Conservation (phyloP, 2,797 vertebrate genomes). For the Ataeniobius toweri region DNA sequence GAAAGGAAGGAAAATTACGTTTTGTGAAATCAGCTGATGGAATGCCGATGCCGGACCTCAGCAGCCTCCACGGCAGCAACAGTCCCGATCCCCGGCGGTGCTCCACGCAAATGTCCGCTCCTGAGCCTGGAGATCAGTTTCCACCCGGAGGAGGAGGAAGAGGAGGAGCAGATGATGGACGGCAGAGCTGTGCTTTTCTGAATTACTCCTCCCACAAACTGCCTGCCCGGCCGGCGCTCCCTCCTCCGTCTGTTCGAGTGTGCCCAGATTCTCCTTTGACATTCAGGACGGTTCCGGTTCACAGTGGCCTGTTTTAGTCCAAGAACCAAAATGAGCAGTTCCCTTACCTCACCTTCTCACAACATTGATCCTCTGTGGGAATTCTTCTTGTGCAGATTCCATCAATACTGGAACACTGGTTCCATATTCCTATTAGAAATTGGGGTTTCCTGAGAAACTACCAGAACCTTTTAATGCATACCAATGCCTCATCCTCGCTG, state of each 20-base stretch:
- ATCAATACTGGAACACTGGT: background rate
- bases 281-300: background rate
- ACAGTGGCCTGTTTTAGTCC: too few relatives aligned
- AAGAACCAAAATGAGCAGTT: background rate
- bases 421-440: background rate
- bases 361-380: too few relatives aligned
- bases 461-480: background rate
- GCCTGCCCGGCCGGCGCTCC: conserved; percentile 5
- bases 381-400: background rate
- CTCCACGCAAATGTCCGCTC: conserved; percentile 65
- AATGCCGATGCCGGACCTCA: conserved; percentile 13
- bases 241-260: background rate
- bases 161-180: conserved; percentile 41
- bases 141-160: conserved; percentile 51
- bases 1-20: background rate
- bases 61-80: background rate
- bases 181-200: conserved; percentile 54
- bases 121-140: conserved; percentile 62
- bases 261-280: background rate
- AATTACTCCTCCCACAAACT: conserved; percentile 64
- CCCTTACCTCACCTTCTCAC: too few relatives aligned
- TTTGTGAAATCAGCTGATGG: background rate
- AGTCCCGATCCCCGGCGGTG: conserved; percentile 35
- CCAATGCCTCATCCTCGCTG: background rate
- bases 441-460: too few relatives aligned